Percentiles rank a stretch among this genome's conserved stretches.
Conservation (phyloP, 1,140 invertebrate species). For the Drosophila navojoa region DNA sequence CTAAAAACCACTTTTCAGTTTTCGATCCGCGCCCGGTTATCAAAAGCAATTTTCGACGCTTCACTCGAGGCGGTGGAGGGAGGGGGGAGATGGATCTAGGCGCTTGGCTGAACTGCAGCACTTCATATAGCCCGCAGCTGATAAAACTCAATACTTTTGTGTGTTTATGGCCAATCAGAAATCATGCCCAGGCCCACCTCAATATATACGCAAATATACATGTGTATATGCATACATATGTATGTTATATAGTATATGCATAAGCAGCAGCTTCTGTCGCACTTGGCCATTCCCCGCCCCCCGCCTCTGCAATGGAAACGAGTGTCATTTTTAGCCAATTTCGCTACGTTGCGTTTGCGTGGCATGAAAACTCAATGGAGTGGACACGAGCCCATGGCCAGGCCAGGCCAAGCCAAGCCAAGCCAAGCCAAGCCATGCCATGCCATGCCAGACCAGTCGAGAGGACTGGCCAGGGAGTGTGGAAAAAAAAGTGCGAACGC, state of each 20-base stretch:
- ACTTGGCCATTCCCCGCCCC: not conserved
- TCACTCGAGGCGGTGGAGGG: not conserved
- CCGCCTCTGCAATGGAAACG: slow-evolving; percentile 49
- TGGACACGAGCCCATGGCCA: slow-evolving; percentile 64
- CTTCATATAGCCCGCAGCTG: slow-evolving; percentile 72
- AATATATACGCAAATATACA: slow-evolving; percentile 15
- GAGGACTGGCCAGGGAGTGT: not conserved
- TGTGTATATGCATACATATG: not conserved
- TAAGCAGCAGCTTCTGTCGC: slow-evolving; percentile 59
- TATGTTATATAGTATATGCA: slow-evolving; percentile 30
- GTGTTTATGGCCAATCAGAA: slow-evolving; percentile 80
- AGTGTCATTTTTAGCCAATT: slow-evolving; percentile 81
- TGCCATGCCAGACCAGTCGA: not conserved
- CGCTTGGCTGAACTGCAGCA: slow-evolving; percentile 15
- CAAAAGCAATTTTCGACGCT: slow-evolving; percentile 66
- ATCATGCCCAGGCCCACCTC: slow-evolving; percentile 77
- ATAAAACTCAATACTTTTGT: slow-evolving; percentile 81
- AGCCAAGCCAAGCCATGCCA: not conserved
- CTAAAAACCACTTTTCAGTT: slow-evolving; percentile 68
- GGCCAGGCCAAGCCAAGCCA: not conserved
- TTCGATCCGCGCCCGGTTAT: slow-evolving; percentile 60
- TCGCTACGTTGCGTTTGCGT: slow-evolving; percentile 77
- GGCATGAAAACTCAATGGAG: slow-evolving; percentile 80
- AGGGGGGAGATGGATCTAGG: not conserved
- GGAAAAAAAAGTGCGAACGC: slow-evolving; percentile 75